Evolutionary conservation across 1,140 invertebrate genomes (phyloP).

Genomic region (Rhopalosiphum maidis): DNA sequence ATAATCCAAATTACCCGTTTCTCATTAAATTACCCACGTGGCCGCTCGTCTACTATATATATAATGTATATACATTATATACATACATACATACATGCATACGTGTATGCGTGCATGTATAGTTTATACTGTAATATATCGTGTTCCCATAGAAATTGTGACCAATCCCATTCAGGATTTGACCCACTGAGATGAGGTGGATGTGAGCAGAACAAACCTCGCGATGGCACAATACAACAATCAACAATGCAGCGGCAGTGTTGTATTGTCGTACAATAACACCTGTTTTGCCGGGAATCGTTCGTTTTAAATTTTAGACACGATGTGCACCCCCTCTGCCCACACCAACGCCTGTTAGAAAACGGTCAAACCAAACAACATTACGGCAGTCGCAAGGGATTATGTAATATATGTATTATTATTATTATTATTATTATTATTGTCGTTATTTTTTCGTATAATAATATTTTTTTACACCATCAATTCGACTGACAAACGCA

Average conservation of each 20-base stretch:
- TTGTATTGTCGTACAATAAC: conserved; percentile 33
- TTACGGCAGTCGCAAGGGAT: neutral
- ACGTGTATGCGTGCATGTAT: neutral
- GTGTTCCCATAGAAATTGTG: conserved; percentile 27
- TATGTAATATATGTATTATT: neutral
- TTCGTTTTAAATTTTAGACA: neutral
- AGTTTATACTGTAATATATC: neutral
- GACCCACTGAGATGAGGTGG: conserved; percentile 15
- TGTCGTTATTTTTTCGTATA: neutral
- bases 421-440: neutral
- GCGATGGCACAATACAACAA: conserved; percentile 28
- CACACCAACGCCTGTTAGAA: neutral
- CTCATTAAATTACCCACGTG: neutral
- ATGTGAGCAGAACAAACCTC: neutral
- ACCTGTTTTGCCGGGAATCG: conserved; percentile 47
- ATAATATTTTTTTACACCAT: neutral
- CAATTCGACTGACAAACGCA: neutral
- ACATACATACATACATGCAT: too few species aligned
- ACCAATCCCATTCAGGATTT: conserved; percentile 30
- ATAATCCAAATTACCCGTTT: neutral
- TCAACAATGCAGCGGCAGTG: conserved; percentile 19
- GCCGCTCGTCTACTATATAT: neutral
- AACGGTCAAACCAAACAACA: neutral
- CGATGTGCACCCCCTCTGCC: neutral
- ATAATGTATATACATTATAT: neutral